Evolutionary conservation across 2,113 vertebrate species (phyloP).

Genomic region (Scopus umbretta): DNA sequence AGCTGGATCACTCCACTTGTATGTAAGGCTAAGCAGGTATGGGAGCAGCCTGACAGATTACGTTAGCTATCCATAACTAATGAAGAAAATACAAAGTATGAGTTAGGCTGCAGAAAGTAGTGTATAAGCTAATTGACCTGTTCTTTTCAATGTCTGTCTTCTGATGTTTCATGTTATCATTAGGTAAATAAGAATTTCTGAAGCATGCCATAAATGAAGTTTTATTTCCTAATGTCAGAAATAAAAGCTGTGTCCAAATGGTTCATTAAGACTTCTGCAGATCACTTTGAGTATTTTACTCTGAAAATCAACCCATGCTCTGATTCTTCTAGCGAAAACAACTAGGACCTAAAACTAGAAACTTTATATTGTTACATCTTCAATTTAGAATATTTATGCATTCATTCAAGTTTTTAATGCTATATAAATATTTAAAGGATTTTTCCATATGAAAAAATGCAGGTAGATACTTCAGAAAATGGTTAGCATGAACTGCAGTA

Average conservation of each 20-base stretch:
- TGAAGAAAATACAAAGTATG: background rate
- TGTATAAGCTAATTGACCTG: background rate
- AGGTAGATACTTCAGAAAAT: background rate
- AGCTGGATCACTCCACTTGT: background rate
- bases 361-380: background rate
- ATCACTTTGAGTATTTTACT: background rate
- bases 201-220: background rate
- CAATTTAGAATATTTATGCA: background rate
- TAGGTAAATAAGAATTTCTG: conserved; percentile 6
- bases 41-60: background rate
- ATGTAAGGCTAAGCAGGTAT: rapidly evolving
- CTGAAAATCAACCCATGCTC: background rate
- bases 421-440: background rate
- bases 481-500: background rate
- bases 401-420: background rate
- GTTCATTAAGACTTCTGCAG: background rate
- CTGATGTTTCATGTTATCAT: background rate
- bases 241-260: background rate
- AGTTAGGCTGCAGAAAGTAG: background rate
- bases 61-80: background rate
- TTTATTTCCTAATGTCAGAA: conserved; percentile 6
- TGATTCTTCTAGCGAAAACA: background rate
- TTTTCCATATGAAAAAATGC: background rate
- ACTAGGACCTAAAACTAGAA: background rate
- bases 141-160: background rate